These are phyloP conservation scores for Allolobophora icterica DNA, from an alignment of 2,888 invertebrate species.

Conservation along the genomic window DNA sequence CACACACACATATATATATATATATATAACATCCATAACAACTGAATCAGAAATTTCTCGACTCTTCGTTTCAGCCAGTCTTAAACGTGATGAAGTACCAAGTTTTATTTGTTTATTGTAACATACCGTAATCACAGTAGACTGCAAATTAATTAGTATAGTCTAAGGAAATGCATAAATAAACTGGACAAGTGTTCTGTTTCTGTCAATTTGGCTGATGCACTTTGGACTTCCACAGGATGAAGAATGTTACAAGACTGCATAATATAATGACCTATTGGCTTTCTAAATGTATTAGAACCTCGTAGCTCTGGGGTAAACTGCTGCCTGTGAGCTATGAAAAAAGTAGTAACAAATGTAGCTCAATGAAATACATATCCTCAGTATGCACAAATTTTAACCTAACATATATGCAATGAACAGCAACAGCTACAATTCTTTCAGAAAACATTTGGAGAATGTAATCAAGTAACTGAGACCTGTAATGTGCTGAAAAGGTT, in stretches of 20 bases:
- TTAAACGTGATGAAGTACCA: too few relatives aligned
- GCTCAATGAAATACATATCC: background rate
- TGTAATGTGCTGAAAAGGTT: too few relatives aligned
- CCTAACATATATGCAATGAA: background rate
- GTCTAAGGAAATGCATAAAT: background rate
- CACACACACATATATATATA: background rate
- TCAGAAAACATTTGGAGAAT: too few relatives aligned
- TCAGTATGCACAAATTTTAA: too few relatives aligned
- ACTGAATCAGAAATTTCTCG: background rate
- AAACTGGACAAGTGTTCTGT: background rate
- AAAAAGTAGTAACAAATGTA: background rate
- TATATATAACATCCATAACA: background rate
- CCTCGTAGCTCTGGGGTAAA: background rate
- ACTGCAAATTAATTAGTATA: background rate
- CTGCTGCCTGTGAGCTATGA: background rate
- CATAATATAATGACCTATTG: background rate
- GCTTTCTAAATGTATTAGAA: background rate
- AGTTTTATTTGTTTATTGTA: too few relatives aligned
- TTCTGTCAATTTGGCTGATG: background rate
- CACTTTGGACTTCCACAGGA: background rate
- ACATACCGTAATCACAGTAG: too few relatives aligned
- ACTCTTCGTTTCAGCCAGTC: too few relatives aligned
- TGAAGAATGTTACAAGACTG: background rate
- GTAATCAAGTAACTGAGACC: too few relatives aligned
- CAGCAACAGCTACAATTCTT: too few relatives aligned